Conservation (phyloP, 2,113 vertebrate genomes). For the Tachycineta bicolor region DNA sequence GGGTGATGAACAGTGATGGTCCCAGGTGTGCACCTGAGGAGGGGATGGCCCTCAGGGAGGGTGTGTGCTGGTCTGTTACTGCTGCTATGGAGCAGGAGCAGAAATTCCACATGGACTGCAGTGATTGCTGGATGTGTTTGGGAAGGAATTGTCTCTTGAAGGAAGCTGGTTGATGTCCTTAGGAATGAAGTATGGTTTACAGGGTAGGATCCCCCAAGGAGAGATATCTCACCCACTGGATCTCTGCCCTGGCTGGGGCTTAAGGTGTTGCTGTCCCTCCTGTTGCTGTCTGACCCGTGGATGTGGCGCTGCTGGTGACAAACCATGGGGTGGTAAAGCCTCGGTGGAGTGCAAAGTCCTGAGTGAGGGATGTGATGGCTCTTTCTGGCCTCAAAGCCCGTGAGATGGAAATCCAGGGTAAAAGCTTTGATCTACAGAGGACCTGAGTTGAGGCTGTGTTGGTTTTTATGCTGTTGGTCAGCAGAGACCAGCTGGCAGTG, state of each 20-base stretch:
- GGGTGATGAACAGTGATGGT: neutral
- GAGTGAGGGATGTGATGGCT: accelerated
- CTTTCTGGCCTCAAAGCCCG: neutral
- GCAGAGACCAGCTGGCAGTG: accelerated
- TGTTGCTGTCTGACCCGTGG: neutral
- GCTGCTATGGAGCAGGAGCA: neutral
- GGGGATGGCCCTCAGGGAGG: neutral
- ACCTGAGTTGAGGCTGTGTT: neutral
- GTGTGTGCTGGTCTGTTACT: neutral
- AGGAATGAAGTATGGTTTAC: neutral
- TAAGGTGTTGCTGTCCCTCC: neutral
- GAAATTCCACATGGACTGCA: neutral
- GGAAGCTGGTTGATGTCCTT: neutral
- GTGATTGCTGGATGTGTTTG: neutral
- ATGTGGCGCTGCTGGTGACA: accelerated
- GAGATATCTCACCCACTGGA: neutral
- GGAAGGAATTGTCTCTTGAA: neutral
- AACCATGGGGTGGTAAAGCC: neutral
- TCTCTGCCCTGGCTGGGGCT: neutral
- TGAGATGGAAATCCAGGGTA: neutral
- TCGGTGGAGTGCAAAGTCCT: neutral
- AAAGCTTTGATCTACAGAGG: neutral
- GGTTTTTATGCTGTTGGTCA: neutral
- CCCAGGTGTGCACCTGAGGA: too few species aligned
- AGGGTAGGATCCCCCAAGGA: neutral